Evolutionary conservation across 2,797 vertebrate genomes (phyloP).

Genomic region (Pampus argenteus): DNA sequence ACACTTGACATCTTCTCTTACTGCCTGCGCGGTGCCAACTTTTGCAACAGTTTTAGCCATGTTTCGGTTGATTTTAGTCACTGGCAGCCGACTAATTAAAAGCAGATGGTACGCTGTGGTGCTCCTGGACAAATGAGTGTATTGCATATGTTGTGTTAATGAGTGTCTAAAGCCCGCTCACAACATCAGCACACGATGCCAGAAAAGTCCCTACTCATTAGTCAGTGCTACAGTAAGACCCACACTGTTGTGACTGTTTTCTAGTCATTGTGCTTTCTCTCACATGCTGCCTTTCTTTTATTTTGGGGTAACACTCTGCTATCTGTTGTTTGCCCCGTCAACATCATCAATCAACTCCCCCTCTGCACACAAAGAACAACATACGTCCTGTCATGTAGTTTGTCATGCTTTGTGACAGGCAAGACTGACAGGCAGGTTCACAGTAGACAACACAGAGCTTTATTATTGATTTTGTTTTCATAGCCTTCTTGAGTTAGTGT

Average conservation of each 20-base stretch:
- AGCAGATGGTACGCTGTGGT: conserved; percentile 33
- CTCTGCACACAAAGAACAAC: conserved; percentile 22
- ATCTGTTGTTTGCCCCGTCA: conserved; percentile 43
- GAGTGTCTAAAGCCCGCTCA: conserved; percentile 21
- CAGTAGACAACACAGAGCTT: conserved; percentile 4
- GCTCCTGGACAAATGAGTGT: conserved; percentile 15
- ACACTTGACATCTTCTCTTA: conserved; percentile 3
- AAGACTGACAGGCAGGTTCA: conserved; percentile 20
- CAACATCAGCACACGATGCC: conserved; percentile 38
- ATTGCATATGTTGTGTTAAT: conserved; percentile 32
- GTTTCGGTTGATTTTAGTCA: conserved; percentile 11
- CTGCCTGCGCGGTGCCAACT: conserved; percentile 13
- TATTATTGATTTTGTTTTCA: conserved; percentile 22
- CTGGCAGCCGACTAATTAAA: not conserved
- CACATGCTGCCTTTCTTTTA: conserved; percentile 43
- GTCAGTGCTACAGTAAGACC: conserved; percentile 24
- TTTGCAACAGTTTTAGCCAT: conserved; percentile 11
- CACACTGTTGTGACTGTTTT: conserved; percentile 39
- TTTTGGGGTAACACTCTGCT: conserved; percentile 40
- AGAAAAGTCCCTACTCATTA: conserved; percentile 33
- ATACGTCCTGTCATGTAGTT: conserved; percentile 45
- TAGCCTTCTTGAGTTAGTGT: not conserved
- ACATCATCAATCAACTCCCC: conserved; percentile 46
- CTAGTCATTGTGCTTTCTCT: conserved; percentile 28
- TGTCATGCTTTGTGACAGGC: conserved; percentile 57